Evolutionary conservation across 1,140 invertebrate species (phyloP), one percentile per base, ranked within the genome.

Genomic region (Euwallacea similis): DNA sequence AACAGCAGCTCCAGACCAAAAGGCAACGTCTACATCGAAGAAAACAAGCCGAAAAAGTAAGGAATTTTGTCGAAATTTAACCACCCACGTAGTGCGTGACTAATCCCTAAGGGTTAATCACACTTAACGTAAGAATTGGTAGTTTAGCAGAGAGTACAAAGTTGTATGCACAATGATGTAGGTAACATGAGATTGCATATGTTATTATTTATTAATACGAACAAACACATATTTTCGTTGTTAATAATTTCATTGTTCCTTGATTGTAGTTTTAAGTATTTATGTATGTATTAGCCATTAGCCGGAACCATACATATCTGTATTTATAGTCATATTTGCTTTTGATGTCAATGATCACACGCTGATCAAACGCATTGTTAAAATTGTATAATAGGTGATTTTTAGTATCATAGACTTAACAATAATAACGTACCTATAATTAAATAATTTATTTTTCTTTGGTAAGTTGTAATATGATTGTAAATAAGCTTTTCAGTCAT

Each of bases 21-120:
- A n/a, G 84, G 84, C 42, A 86, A 78, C 65, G 85, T 85, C 67
- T 86, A 86, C 81, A 86, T 86, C 71, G 80, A 77, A 50, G 84
- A 81, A 56, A 70, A 59, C 54, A 75, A 75, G 56, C 41, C 74
- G 0, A 69, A 75, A 33, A 72, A 72, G 42, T 68, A 62, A 16
- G 6, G 21, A 33, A 33, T 33, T 33, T 33, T 33, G 21, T 33
- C 21, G 21, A 33, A 33, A 33, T 33, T 4, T 33, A 33, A 33
- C 21, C 21, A 33, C 4, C 4, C 21, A 33, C 21, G 21, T 33
- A 33, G 21, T 33, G 21, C 21, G 21, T 33, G 21, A 33, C 21
- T 33, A 33, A 33, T 33, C 21, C 4, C 21, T 33, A 33, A 33
- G 21, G 21, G 21, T 33, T 33, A 33, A 33, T 33, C 21, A 33